Evolutionary conservation across 2,888 invertebrate species (phyloP), one percentile per base, ranked within the genome.

Genomic region (Poecilus cupreus): DNA sequence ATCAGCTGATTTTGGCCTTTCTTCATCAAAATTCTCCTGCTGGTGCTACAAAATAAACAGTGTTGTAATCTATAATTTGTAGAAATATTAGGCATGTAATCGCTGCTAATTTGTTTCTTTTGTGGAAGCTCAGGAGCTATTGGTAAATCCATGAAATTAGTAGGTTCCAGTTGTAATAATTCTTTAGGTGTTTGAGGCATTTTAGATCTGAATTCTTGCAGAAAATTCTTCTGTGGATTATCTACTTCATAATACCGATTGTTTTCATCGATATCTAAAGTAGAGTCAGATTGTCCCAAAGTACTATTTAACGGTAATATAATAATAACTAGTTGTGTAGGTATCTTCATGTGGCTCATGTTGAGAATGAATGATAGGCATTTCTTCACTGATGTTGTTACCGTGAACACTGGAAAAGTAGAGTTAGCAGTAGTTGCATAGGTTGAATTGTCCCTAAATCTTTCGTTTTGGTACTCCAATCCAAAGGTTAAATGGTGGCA

Each of bases 381-480:
- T 91, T 85, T 94, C 94, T 85, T 94, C 94, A 0, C 93, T 93
- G 46, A 92, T 91, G 37, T 91, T 84, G 26, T 82, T 82, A 39
- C 86, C 87, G 16, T 89, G 88, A 68, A 89, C 89, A 16, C 88
- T 88, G 82, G 90, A 88, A 91, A 91, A 3, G 88, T 89, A 22
- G 94, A 95, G 80, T 94, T 94, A 11, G 92, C 91, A 13, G 92
- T 92, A 26, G 96, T 96, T 0, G 94, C 93, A 83, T 94, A 93
- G 0, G 95, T 95, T 3, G 96, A 96, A 83, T 94, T 96, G 85
- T 97, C 97, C 78, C 94, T 92, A 86, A 95, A 97, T 22, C 96
- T 97, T 86, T 96, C 96, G 87, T 97, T 97, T 84, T 94, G 94
- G 86, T 94, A 97, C 0, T 96, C 94, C 76, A 97, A 87, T 84